A percentile compares a stretch with the other conserved stretches of the same genome.
These are phyloP conservation scores for Metaphire vulgaris DNA, from an alignment of 1,140 invertebrate genomes.

Conservation along the genomic window DNA sequence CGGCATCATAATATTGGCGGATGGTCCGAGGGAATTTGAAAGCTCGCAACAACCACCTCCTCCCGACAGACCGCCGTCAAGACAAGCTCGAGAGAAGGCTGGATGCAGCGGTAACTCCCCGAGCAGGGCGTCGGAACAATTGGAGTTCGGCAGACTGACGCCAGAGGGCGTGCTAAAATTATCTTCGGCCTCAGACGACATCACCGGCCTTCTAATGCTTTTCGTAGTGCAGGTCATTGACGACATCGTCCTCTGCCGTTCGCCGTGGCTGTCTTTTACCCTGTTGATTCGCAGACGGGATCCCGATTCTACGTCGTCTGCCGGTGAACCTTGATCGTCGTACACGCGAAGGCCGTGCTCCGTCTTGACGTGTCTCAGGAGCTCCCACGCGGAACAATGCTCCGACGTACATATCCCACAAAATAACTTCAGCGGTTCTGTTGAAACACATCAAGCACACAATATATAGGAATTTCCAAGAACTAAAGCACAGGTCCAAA, in stretches of 20 bases:
- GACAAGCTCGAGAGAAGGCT: neutral
- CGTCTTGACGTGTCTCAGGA: slow-evolving; percentile 89
- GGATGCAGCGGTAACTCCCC: neutral
- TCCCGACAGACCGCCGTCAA: neutral
- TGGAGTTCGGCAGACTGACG: too few relatives aligned
- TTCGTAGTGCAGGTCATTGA: neutral
- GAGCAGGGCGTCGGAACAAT: neutral
- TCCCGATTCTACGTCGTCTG: neutral
- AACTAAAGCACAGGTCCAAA: too few relatives aligned
- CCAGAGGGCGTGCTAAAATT: neutral
- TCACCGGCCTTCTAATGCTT: neutral
- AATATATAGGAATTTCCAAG: too few relatives aligned
- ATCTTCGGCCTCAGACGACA: neutral
- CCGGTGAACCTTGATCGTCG: neutral
- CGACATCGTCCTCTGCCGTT: neutral
- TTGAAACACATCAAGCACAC: slow-evolving; percentile 34
- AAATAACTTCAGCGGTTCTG: slow-evolving; percentile 89
- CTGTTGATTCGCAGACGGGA: neutral
- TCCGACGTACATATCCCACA: slow-evolving; percentile 88
- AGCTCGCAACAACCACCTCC: neutral
- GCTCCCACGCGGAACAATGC: slow-evolving; percentile 81
- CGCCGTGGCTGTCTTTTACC: neutral
- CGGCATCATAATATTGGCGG: neutral
- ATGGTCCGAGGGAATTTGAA: neutral
- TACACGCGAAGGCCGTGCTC: slow-evolving; percentile 65